Conservation (phyloP, 2,797 vertebrate genomes). For the Chrosomus eos region DNA sequence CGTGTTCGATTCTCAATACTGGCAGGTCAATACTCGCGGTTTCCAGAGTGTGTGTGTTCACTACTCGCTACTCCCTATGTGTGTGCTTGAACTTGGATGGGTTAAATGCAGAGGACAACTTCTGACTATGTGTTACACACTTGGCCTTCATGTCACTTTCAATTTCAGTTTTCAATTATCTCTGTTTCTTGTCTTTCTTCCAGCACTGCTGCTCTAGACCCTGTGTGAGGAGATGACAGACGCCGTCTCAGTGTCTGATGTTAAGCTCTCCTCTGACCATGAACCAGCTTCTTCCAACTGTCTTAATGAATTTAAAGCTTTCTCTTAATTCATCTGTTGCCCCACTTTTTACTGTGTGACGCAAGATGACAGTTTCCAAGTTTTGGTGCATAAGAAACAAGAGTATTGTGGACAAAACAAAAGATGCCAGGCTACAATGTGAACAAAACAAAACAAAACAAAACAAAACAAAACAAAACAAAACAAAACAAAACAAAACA, state of each 20-base stretch:
- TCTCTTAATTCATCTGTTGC: slow-evolving; percentile 22
- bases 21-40: no score
- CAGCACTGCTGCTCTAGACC: slow-evolving; percentile 11
- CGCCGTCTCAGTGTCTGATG: slow-evolving; percentile 42
- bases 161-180: background rate
- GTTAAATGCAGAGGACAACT: no score
- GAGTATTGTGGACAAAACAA: background rate
- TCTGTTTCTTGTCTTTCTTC: slow-evolving; percentile 16
- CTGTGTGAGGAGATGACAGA: slow-evolving; percentile 38
- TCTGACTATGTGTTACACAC: no score
- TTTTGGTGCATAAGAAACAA: background rate
- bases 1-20: no score
- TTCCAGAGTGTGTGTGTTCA: no score
- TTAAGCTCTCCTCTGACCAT: slow-evolving; percentile 47
- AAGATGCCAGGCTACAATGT: no score
- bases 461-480: no score
- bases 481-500: background rate
- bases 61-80: no score
- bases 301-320: slow-evolving; percentile 11
- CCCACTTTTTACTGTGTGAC: background rate
- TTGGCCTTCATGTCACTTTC: no score
- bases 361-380: background rate
- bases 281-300: slow-evolving; percentile 6
- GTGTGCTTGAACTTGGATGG: no score
- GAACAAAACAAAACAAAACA: no score